A percentile compares a stretch with the other conserved stretches of the same genome.
These are phyloP conservation scores for Tricholaema leucomelas DNA, from an alignment of 2,113 vertebrate species.

Conservation along the genomic window DNA sequence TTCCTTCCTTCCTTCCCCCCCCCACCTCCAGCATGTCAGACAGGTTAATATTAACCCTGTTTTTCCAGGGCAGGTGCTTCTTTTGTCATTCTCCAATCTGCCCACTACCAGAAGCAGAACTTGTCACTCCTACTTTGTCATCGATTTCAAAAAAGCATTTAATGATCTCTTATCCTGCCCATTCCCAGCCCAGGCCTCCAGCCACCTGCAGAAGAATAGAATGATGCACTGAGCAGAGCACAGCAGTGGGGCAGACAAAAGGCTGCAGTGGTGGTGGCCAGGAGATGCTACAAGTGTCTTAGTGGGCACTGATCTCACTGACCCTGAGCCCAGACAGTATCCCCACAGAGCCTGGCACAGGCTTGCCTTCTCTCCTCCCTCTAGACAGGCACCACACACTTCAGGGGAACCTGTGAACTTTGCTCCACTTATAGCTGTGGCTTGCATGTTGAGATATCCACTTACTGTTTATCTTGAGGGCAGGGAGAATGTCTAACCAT, in stretches of 20 bases:
- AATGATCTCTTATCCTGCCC: not conserved
- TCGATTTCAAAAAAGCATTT: not conserved
- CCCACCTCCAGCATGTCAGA: not conserved
- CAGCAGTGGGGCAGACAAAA: not conserved
- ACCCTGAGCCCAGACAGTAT: rapidly evolving
- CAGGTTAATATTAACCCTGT: not conserved
- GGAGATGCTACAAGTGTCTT: not conserved
- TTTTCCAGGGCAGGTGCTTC: not conserved
- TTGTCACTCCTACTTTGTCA: not conserved
- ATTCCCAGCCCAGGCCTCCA: not conserved
- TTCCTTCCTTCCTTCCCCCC: not conserved
- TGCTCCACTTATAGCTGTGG: not conserved
- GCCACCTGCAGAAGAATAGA: not conserved
- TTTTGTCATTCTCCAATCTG: not conserved
- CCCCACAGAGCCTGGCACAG: not conserved
- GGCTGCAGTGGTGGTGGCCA: not conserved
- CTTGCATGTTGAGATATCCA: not conserved
- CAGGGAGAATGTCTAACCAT: not conserved
- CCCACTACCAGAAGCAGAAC: not conserved
- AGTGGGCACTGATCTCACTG: not conserved
- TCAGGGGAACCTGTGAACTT: not conserved
- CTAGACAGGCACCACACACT: rapidly evolving
- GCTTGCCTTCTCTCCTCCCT: not conserved
- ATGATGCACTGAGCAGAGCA: not conserved
- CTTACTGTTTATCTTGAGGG: not conserved